Base-by-base conservation (phyloP, 2,797 vertebrate species). In the Anguilla pacifica region DNA sequence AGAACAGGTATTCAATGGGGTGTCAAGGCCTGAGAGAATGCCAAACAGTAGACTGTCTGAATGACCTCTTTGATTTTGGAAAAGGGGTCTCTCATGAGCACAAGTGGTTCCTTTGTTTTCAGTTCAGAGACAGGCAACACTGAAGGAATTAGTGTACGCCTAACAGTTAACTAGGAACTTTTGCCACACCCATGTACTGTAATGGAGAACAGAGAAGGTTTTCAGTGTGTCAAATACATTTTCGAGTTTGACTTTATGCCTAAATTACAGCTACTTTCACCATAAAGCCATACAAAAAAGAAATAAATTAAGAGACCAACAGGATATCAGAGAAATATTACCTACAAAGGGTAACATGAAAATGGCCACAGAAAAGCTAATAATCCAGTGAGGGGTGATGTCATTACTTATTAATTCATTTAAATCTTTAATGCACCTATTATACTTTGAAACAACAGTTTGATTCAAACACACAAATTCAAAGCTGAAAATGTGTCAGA, bases 131-230 rank as follows among this genome's bases (percentile, higher is more conserved):
- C 2, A n/a, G 11, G 53, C 31, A 70, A 43, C 31, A 64, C 1
- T 46, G 59, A 43, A 25, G 57, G 25, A 85, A 25, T n/a, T 85
- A 43, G 39, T 43, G 35, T 43, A 85, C 31, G 17, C 19, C 39
- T 51, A 49, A 51, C 39, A 70, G 61, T 86, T 67, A 61, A 85
- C 84, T 85, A 2, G 7, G 64, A 39, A 61, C 35, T 39, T 39
- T 22, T 17, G 28, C 59, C 59, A 67, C 84, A 85, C 84, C 84
- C 84, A 64, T 85, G 6, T 67, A 85, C 31, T 64, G 84, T 64
- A 67, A 46, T 25, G 25, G 19, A 4, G 57, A 81, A 49, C 77
- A 49, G 19, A 25, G 19, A 81, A 22, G 49, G 6, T 49, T 49
- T 46, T 81, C 19, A 43, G 77, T 3, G 77, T 81, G 43, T 25